These are phyloP conservation scores for Uloborus diversus DNA, from an alignment of 1,140 invertebrate species.

Conservation along the genomic window DNA sequence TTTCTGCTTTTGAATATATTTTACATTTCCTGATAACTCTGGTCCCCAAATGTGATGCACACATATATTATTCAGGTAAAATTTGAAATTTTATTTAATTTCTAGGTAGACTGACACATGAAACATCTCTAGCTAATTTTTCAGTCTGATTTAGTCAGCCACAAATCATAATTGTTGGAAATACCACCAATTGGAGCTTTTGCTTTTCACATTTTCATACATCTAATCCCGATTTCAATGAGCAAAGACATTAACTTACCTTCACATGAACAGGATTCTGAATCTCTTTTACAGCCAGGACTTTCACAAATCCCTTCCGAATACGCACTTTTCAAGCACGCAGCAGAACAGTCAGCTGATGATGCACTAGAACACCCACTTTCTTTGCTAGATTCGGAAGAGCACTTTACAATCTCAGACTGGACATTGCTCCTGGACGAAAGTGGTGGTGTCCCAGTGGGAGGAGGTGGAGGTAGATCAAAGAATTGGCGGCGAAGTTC, in stretches of 20 bases:
- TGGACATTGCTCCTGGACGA: neutral
- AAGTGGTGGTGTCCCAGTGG: neutral
- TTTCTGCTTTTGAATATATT: too few relatives aligned
- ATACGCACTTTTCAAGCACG: neutral
- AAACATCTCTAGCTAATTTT: too few relatives aligned
- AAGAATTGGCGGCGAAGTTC: constrained; percentile 60
- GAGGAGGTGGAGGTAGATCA: constrained; percentile 33
- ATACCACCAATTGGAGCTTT: too few relatives aligned
- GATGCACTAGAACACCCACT: neutral
- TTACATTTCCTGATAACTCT: too few relatives aligned
- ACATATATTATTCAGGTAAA: too few relatives aligned
- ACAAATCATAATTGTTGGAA: too few relatives aligned
- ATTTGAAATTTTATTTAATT: too few relatives aligned
- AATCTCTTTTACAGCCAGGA: neutral
- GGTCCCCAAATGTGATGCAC: too few relatives aligned
- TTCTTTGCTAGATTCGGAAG: neutral
- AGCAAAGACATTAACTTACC: neutral
- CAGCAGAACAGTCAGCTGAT: constrained; percentile 3
- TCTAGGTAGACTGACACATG: too few relatives aligned
- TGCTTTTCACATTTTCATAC: too few relatives aligned
- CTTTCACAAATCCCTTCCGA: neutral
- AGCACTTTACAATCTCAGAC: neutral
- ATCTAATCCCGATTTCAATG: neutral
- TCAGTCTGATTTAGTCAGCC: too few relatives aligned
- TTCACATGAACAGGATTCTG: neutral